Evolutionary conservation across 1,140 invertebrate genomes (phyloP).

Genomic region (Apocrypta bakeri): DNA sequence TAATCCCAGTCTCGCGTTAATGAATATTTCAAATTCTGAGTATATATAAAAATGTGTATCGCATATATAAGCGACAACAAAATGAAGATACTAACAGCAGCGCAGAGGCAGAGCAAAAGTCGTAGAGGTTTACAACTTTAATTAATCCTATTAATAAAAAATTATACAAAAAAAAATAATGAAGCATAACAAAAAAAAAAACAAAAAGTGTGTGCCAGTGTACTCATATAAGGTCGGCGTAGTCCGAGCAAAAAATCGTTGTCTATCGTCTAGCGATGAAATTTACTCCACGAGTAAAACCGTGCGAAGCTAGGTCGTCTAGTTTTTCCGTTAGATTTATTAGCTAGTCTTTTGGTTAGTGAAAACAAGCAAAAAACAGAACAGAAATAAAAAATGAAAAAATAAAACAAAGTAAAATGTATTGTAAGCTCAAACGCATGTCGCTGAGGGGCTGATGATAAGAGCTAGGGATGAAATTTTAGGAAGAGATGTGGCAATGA

Average conservation of each 20-base stretch:
- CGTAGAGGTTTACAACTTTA: not conserved
- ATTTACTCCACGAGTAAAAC: constrained; percentile 40
- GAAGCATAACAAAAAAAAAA: constrained; percentile 22
- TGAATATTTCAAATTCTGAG: too few relatives aligned
- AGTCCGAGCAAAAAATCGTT: constrained; percentile 35
- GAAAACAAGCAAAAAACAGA: not conserved
- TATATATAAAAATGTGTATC: too few relatives aligned
- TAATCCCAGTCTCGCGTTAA: not conserved
- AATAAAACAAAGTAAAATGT: constrained; percentile 23
- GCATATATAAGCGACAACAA: not conserved
- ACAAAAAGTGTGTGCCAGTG: constrained; percentile 42
- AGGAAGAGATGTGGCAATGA: not conserved
- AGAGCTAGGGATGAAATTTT: not conserved
- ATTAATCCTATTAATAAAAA: constrained; percentile 7
- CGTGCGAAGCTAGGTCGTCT: constrained; percentile 42
- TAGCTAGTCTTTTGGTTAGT: constrained; percentile 43
- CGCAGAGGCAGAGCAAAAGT: not conserved
- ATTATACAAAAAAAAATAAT: constrained; percentile 9
- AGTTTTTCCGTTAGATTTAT: constrained; percentile 47
- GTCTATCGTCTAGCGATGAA: constrained; percentile 45
- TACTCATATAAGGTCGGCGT: constrained; percentile 45
- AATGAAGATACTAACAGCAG: too few relatives aligned
- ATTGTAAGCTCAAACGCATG: constrained; percentile 21
- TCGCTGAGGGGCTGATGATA: not conserved
- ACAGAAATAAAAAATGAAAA: not conserved